A percentile compares a stretch with the other conserved stretches of the same genome.
These are phyloP conservation scores for Alloplasta piceator DNA, from an alignment of 2,888 invertebrate genomes.

Conservation along the genomic window DNA sequence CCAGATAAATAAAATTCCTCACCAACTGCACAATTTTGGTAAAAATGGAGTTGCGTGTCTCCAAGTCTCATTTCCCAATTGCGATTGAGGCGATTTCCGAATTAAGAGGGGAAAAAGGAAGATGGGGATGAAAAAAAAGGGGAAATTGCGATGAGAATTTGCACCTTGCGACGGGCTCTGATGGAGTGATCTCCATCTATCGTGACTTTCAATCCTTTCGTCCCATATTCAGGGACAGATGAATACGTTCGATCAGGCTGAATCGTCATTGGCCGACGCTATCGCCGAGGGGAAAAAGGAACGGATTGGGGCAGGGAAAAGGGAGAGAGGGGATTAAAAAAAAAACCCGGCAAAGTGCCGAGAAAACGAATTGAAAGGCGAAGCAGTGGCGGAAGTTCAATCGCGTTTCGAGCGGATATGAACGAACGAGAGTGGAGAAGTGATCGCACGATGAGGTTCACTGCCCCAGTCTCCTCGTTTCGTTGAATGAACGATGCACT, in stretches of 20 bases:
- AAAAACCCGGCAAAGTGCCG: background rate
- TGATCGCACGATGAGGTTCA: constrained; percentile 26
- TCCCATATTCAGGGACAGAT: background rate
- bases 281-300: constrained; percentile 17
- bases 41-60: too few species aligned
- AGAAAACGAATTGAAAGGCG: constrained; percentile 41
- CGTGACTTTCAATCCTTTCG: too few species aligned
- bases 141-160: too few species aligned
- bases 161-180: too few species aligned
- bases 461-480: constrained; percentile 48
- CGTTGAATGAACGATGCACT: constrained; percentile 58
- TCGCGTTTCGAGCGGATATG: constrained; percentile 61
- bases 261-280: constrained; percentile 42
- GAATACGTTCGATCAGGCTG: constrained; percentile 24
- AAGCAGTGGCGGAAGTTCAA: constrained; percentile 56
- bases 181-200: too few species aligned
- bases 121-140: too few species aligned
- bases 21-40: too few species aligned
- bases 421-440: constrained; percentile 54
- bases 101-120: too few species aligned
- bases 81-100: too few species aligned
- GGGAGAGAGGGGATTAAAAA: background rate
- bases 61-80: too few species aligned
- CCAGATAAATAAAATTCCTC: too few species aligned
- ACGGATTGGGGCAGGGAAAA: constrained; percentile 6